Evolutionary conservation across 2,888 invertebrate species (phyloP).

Genomic region (Sisyra nigra): DNA sequence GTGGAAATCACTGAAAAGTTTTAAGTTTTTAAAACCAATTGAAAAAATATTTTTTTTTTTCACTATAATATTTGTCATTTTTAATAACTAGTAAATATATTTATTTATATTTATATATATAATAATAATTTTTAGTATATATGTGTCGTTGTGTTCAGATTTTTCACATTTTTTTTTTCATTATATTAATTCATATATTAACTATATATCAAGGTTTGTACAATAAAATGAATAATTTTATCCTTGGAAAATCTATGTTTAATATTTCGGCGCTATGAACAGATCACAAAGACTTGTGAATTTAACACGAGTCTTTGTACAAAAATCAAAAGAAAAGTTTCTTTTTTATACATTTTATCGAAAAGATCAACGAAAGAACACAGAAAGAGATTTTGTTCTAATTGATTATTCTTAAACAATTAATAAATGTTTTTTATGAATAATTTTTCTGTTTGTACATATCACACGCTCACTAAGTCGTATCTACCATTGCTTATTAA

Average conservation of each 20-base stretch:
- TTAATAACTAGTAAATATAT: slow-evolving; percentile 7
- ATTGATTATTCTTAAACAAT: not conserved
- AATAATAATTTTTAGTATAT: slow-evolving; percentile 17
- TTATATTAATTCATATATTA: not conserved
- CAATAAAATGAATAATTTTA: too few relatives aligned
- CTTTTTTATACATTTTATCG: not conserved
- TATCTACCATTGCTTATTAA: slow-evolving; percentile 25
- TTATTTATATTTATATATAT: slow-evolving; percentile 5
- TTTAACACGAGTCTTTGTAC: too few relatives aligned
- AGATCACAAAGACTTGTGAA: not conserved
- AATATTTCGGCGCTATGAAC: slow-evolving; percentile 8
- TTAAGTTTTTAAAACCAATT: too few relatives aligned
- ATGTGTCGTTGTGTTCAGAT: slow-evolving; percentile 30
- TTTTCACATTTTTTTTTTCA: slow-evolving; percentile 1
- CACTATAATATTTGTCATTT: too few relatives aligned
- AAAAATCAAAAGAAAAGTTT: not conserved
- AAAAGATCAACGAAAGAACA: too few relatives aligned
- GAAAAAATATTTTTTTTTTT: too few relatives aligned
- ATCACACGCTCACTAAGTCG: slow-evolving; percentile 21
- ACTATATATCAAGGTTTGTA: too few relatives aligned
- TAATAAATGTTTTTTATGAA: slow-evolving; percentile 1
- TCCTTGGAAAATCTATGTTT: slow-evolving; percentile 5
- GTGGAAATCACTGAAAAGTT: too few relatives aligned
- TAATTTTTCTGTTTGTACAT: slow-evolving; percentile 12
- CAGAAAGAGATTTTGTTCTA: too few relatives aligned